A percentile compares a stretch with the other conserved stretches of the same genome.
Conservation (phyloP, 2,797 vertebrate species). For the Falco naumanni region DNA sequence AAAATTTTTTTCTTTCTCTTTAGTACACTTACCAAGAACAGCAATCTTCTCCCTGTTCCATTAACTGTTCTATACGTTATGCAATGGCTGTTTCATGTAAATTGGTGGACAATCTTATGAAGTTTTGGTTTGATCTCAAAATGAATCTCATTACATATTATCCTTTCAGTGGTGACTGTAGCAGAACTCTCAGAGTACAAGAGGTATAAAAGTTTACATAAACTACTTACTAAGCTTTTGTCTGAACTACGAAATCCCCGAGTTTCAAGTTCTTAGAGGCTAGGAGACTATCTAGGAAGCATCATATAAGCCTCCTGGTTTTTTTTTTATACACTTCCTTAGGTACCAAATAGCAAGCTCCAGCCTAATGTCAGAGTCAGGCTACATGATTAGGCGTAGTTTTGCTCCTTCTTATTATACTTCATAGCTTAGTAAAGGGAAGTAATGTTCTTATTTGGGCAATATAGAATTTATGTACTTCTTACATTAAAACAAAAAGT, state of each 20-base stretch:
- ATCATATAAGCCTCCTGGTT: background rate
- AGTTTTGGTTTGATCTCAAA: background rate
- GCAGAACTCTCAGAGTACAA: background rate
- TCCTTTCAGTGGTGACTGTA: background rate
- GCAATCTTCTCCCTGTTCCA: background rate
- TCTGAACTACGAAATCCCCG: background rate
- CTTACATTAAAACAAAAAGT: background rate
- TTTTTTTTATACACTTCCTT: background rate
- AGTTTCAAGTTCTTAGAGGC: background rate
- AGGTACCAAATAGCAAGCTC: background rate
- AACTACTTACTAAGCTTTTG: background rate
- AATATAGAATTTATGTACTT: background rate
- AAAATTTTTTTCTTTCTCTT: background rate
- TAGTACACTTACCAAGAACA: background rate
- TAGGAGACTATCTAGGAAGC: background rate
- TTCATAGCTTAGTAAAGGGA: background rate
- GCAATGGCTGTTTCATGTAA: background rate
- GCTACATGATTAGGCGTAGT: background rate
- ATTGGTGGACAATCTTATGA: background rate
- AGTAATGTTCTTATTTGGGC: background rate
- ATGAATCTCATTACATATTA: rapidly evolving
- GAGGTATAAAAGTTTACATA: background rate
- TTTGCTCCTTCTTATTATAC: background rate
- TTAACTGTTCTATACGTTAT: background rate
- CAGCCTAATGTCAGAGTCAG: background rate